Conservation (phyloP, 2,113 vertebrate genomes). For the Cynoglossus semilaevis region DNA sequence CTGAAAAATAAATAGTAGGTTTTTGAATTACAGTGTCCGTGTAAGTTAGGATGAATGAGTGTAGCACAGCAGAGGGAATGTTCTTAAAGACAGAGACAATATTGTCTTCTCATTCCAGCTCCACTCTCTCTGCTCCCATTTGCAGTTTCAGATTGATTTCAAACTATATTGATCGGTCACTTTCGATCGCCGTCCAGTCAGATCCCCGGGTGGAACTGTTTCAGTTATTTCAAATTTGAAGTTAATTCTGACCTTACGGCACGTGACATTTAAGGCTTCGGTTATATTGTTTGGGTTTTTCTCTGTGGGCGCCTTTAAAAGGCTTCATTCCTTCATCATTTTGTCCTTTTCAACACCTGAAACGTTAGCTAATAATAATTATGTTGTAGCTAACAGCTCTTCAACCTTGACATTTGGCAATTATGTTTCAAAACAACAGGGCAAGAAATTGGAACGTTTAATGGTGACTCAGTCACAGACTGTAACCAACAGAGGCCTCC, state of each 20-base stretch:
- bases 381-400: no score
- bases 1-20: no score
- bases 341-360: not conserved
- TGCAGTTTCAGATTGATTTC: slow-evolving; percentile 32
- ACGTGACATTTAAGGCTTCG: slow-evolving; percentile 21
- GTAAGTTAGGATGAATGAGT: no score
- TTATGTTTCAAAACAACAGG: no score
- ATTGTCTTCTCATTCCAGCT: slow-evolving; percentile 17
- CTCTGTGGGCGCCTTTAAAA: slow-evolving; percentile 1
- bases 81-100: slow-evolving; percentile 17
- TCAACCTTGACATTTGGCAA: no score
- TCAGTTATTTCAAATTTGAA: slow-evolving; percentile 33
- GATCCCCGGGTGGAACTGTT: slow-evolving; percentile 14
- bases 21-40: no score
- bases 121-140: slow-evolving; percentile 23
- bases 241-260: slow-evolving; percentile 24
- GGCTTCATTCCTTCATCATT: no score
- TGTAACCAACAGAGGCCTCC: no score
- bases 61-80: slow-evolving; percentile 3
- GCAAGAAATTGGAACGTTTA: no score
- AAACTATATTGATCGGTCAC: slow-evolving; percentile 45
- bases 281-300: slow-evolving; percentile 17
- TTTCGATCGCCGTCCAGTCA: slow-evolving; percentile 35
- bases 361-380: no score
- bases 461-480: no score